Evolutionary conservation across 2,797 vertebrate genomes (phyloP).

Genomic region (Malacoraja senta): DNA sequence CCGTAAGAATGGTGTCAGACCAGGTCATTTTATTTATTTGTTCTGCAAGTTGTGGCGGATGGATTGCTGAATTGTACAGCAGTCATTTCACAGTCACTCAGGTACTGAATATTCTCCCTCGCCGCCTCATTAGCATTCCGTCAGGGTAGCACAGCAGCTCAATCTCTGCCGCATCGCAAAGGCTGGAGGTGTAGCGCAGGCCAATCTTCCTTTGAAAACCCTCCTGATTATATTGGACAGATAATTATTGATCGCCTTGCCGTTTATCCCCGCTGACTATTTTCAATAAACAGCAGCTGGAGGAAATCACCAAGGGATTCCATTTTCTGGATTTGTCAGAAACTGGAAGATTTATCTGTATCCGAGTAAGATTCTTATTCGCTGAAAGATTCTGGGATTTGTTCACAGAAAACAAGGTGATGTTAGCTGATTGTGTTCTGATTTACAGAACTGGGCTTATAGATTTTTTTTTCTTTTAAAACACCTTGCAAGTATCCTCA

Average conservation of each 20-base stretch:
- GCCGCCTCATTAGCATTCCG: background rate
- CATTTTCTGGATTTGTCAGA: slow-evolving; percentile 53
- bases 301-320: slow-evolving; percentile 56
- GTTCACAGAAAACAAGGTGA: slow-evolving; percentile 40
- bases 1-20: background rate
- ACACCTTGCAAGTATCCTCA: slow-evolving; percentile 37
- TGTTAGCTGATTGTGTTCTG: slow-evolving; percentile 29
- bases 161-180: slow-evolving; percentile 38
- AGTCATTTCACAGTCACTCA: background rate
- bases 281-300: slow-evolving; percentile 65
- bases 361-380: slow-evolving; percentile 53
- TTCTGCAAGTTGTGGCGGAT: background rate
- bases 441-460: slow-evolving; percentile 36
- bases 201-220: slow-evolving; percentile 44
- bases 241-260: slow-evolving; percentile 54
- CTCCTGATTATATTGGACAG: slow-evolving; percentile 63
- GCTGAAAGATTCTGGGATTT: slow-evolving; percentile 47
- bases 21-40: background rate
- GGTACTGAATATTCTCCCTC: background rate
- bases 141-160: slow-evolving; percentile 32
- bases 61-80: background rate
- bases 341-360: slow-evolving; percentile 58
- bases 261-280: slow-evolving; percentile 59
- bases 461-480: slow-evolving; percentile 31
- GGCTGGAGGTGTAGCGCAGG: slow-evolving; percentile 44